A percentile compares a stretch with the other conserved stretches of the same genome.
These are phyloP conservation scores for Troides helena DNA, from an alignment of 2,888 invertebrate species.

Conservation along the genomic window DNA sequence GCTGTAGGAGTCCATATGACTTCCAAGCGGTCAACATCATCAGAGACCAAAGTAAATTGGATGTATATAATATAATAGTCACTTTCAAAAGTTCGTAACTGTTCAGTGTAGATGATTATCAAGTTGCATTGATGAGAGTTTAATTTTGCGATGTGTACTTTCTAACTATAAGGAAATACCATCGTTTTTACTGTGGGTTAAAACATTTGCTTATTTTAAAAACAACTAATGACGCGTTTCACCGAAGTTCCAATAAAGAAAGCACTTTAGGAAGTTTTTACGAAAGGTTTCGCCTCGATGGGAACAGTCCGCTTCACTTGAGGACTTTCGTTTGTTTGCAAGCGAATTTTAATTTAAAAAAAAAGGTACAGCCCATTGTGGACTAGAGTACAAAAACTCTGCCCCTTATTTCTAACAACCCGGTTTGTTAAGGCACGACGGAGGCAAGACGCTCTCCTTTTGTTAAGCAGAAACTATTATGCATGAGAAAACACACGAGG, in stretches of 20 bases:
- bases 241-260: constrained; percentile 26
- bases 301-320: constrained; percentile 20
- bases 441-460: constrained; percentile 44
- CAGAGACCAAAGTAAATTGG: too few species aligned
- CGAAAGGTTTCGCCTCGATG: constrained; percentile 18
- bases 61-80: too few species aligned
- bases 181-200: neutral
- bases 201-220: constrained; percentile 8
- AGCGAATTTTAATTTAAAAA: constrained; percentile 29
- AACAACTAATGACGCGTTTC: constrained; percentile 22
- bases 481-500: constrained; percentile 48
- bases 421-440: constrained; percentile 36
- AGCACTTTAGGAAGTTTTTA: constrained; percentile 29
- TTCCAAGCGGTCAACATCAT: too few species aligned
- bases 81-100: too few species aligned
- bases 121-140: too few species aligned
- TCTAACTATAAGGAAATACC: neutral
- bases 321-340: constrained; percentile 29
- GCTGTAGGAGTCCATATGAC: too few species aligned
- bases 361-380: constrained; percentile 29
- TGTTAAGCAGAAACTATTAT: constrained; percentile 52
- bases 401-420: constrained; percentile 38
- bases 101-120: too few species aligned
- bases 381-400: constrained; percentile 31
- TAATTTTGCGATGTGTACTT: too few species aligned